Evolutionary conservation across 2,888 invertebrate genomes (phyloP), one percentile per base, ranked within the genome.

Genomic region (Drosophila robusta): DNA sequence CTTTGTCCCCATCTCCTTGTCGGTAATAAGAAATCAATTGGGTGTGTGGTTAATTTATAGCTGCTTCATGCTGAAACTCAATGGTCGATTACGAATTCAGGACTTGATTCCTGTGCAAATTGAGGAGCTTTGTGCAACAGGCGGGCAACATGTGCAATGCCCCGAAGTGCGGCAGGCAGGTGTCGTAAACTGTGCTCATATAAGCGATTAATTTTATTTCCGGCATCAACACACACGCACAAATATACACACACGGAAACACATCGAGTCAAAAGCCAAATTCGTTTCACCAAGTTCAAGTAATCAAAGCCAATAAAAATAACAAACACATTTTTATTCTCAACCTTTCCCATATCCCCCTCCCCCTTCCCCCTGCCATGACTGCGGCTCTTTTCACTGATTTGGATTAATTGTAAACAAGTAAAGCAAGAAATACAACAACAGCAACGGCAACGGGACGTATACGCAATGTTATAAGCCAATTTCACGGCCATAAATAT

Each of bases 401-500:
- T 62, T 47, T 44, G 38, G 67, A 45, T 55, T 75, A 78, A 76
- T 78, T 76, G 63, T 76, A 76, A 72, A 69, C 63, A 52, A 34
- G 34, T 9, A 39, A 4, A 24, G 14, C 12, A 38, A 26, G 24
- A 41, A 4, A 9, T 18, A 18, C 29, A 44, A 11, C 3, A 26
- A 29, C 29, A 62, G 8, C 61, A 47, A 14, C 34, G 12, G 9
- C 47, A 41, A 44, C 51, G 49, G 29, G 45, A 49, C 67, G 57
- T 47, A 62, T 60, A 63, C 71, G 65, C 60, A 77, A 83, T 75
- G 50, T 62, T 66, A 64, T 80, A 84, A 84, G 75, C 84, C 75
- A 69, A 87, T 84, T 81, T 70, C 65, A 67, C 56, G 66, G 49
- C 49, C 85, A 75, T 87, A 87, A 84, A 82, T 83, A 77, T 80